Evolutionary conservation across 2,113 vertebrate genomes (phyloP).

Genomic region (Argyrosomus japonicus): DNA sequence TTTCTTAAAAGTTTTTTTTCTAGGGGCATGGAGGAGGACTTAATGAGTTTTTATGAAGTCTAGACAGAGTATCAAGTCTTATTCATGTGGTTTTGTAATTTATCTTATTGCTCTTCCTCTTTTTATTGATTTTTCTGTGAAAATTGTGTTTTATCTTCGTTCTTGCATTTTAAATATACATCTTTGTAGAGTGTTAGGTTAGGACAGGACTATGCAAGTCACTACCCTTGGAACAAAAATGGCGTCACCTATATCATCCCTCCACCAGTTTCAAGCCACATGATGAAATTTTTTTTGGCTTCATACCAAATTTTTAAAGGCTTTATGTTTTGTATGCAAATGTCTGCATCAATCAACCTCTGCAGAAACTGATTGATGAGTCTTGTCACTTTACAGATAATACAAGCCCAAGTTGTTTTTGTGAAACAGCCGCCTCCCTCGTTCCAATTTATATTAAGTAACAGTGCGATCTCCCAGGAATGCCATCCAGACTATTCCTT

Average conservation of each 20-base stretch:
- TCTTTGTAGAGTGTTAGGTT: background rate
- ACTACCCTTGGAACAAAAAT: background rate
- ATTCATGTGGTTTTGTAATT: background rate
- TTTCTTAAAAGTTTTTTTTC: background rate
- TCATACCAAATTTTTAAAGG: background rate
- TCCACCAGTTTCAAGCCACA: too few species aligned
- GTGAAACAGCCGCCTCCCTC: conserved; percentile 20
- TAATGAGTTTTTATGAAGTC: background rate
- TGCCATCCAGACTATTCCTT: conserved; percentile 32
- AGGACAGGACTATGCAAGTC: background rate
- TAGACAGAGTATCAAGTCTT: background rate
- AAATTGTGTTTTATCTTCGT: background rate
- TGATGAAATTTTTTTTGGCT: too few species aligned
- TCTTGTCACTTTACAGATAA: conserved; percentile 1
- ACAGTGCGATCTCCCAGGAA: conserved; percentile 43
- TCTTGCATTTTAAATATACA: background rate
- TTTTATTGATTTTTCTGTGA: background rate
- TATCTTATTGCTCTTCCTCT: background rate
- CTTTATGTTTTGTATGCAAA: background rate
- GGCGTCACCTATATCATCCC: background rate
- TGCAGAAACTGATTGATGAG: background rate
- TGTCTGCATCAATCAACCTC: background rate
- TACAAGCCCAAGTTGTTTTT: conserved; percentile 15
- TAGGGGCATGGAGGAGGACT: background rate
- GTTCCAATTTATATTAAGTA: conserved; percentile 20